phyloP scores from a whole-genome alignment of 2,113 vertebrate species.

The Syngnathoides biaculeatus region DNA sequence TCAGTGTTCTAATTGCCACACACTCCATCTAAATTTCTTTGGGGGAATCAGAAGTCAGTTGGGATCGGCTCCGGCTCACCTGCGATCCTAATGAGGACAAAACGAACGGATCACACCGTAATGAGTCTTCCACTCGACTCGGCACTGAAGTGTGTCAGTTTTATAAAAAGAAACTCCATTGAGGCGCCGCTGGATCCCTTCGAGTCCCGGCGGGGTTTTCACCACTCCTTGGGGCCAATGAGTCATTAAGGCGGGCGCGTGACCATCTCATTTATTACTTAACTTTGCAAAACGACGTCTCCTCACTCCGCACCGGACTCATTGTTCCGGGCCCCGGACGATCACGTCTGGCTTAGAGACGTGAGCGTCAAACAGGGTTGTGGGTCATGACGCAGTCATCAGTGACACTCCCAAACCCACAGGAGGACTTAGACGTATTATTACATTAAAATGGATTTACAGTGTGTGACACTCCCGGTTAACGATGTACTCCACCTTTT shows the following conservation, averaged over 20 bases:
- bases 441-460: background rate
- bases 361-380: too few species aligned
- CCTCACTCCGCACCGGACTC: conserved; percentile 7
- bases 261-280: conserved; percentile 61
- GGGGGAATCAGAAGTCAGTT: too few species aligned
- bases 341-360: conserved; percentile 34
- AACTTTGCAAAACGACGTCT: conserved; percentile 62
- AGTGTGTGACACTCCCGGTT: too few species aligned
- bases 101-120: conserved; percentile 9
- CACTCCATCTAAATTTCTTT: too few species aligned
- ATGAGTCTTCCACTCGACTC: conserved; percentile 56
- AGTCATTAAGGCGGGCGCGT: too few species aligned
- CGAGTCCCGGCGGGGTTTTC: conserved; percentile 18
- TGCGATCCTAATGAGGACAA: too few species aligned
- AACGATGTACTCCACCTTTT: too few species aligned
- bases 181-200: conserved; percentile 32
- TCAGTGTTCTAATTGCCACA: too few species aligned
- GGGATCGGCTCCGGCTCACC: too few species aligned
- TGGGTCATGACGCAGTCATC: conserved; percentile 17
- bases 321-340: conserved; percentile 36
- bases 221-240: conserved; percentile 40
- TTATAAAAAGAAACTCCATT: conserved; percentile 67
- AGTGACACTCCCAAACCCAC: conserved; percentile 28
- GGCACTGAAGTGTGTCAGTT: conserved; percentile 53
- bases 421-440: conserved; percentile 7